A percentile compares a stretch with the other conserved stretches of the same genome.
phyloP scores from a whole-genome alignment of 2,888 invertebrate genomes.

The Cataglyphis rosenhaueri region DNA sequence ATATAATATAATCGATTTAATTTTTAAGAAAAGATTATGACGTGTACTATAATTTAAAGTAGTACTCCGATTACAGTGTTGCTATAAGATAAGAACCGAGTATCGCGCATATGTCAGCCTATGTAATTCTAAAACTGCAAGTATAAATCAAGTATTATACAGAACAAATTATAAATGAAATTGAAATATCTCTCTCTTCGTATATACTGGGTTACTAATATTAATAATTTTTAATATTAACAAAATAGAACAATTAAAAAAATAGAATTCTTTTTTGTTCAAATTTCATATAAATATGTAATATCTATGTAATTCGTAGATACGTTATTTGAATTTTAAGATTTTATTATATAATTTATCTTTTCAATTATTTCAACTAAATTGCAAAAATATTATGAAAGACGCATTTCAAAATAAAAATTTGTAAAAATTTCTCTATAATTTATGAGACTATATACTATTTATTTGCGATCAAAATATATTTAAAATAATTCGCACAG shows the following conservation, averaged over 20 bases:
- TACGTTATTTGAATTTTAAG: background rate
- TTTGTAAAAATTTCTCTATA: background rate
- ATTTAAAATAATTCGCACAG: constrained; percentile 4
- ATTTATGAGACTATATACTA: background rate
- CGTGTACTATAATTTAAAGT: constrained; percentile 12
- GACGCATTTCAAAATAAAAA: background rate
- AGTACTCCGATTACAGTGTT: constrained; percentile 21
- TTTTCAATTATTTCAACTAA: background rate
- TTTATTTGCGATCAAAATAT: background rate
- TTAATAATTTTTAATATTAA: background rate
- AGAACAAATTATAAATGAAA: constrained; percentile 31
- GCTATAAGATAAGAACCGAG: constrained; percentile 38
- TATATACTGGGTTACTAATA: background rate
- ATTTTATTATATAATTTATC: background rate
- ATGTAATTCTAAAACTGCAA: constrained; percentile 30
- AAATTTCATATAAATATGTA: background rate
- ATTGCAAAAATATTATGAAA: background rate
- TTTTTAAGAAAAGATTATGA: background rate
- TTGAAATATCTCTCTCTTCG: background rate
- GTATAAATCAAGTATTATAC: background rate
- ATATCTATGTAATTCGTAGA: background rate
- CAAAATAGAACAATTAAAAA: constrained; percentile 9
- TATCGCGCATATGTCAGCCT: background rate
- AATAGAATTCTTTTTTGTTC: background rate
- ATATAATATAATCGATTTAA: background rate